Conservation (phyloP, 2,888 invertebrate species). For the Osedax frankpressi region DNA sequence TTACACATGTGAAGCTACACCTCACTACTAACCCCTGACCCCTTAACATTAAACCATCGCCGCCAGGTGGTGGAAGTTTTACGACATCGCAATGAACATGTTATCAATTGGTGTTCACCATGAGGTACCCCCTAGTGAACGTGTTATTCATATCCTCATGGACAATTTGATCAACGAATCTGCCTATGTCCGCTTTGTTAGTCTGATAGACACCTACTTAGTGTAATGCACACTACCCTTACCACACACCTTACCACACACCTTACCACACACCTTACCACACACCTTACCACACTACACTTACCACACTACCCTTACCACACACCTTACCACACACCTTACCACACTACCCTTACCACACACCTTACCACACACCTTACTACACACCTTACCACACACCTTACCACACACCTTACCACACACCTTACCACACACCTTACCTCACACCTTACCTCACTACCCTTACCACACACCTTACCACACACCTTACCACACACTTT, state of each 20-base stretch:
- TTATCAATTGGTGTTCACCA: conserved; percentile 60
- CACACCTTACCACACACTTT: neutral
- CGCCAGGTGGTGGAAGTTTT: conserved; percentile 67
- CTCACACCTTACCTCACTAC: too few relatives aligned
- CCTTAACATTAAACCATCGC: too few relatives aligned
- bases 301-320: too few relatives aligned
- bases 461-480: neutral
- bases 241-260: neutral
- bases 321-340: neutral
- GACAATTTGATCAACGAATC: conserved; percentile 62
- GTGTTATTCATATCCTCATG: conserved; percentile 56
- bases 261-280: neutral
- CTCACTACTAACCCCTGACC: too few relatives aligned
- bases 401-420: neutral
- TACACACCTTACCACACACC: conserved; percentile 32
- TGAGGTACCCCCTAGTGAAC: conserved; percentile 56
- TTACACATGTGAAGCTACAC: too few relatives aligned
- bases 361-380: conserved; percentile 32
- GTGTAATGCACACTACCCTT: too few relatives aligned
- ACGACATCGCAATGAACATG: conserved; percentile 62
- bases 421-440: conserved; percentile 28
- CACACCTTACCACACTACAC: conserved; percentile 52
- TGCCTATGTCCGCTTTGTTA: conserved; percentile 60
- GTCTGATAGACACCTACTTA: conserved; percentile 4
- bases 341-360: neutral